Evolutionary conservation across 2,797 vertebrate genomes (phyloP), one percentile per base, ranked within the genome.

Genomic region (Paguma larvata): DNA sequence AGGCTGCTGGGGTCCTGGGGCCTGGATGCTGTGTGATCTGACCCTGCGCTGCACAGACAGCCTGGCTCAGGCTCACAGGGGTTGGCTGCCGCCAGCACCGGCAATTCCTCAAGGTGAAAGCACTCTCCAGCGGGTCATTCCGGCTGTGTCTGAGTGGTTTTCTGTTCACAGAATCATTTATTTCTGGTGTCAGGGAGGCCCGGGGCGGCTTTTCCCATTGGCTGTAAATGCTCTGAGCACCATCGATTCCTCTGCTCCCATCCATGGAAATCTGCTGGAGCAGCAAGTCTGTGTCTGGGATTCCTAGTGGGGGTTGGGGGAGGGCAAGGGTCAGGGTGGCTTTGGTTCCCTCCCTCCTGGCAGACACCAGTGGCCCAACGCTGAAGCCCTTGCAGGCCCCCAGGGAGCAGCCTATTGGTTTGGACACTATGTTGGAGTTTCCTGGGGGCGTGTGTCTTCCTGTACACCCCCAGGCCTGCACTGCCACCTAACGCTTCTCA

Each of bases 171-270:
- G 98, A 98, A 98, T 98, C 98, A 98, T 98, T 98, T 98, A 98
- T 99, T 98, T 98, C 97, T 97, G 79, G 97, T 98, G 98, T 99
- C 98, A 98, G 97, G 96, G 98, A 98, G 98, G 98, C 98, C 97
- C 96, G 88, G 97, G 95, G 98, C 85, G 65, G 97, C 97, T 98
- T 98, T 98, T 89, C 98, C 91, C 96, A 95, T 96, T 96, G 95
- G 97, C 97, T 98, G 94, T 98, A 98, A 98, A 97, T 91, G 95
- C 87, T 93, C 87, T 68, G 88, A 98, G 97, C 92, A 90, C 97
- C 98, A 98, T 98, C 94, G 98, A 98, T 98, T 98, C 97, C 88
- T 97, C 84, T 97, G 70, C 97, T 97, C 92, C 96, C 86, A 97
- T 88, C 98, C 95, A 93, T 90, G 93, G 96, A 98, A 98, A 98